A percentile compares a stretch with the other conserved stretches of the same genome.
Conservation (phyloP, 2,113 vertebrate genomes). For the Stercorarius parasiticus region DNA sequence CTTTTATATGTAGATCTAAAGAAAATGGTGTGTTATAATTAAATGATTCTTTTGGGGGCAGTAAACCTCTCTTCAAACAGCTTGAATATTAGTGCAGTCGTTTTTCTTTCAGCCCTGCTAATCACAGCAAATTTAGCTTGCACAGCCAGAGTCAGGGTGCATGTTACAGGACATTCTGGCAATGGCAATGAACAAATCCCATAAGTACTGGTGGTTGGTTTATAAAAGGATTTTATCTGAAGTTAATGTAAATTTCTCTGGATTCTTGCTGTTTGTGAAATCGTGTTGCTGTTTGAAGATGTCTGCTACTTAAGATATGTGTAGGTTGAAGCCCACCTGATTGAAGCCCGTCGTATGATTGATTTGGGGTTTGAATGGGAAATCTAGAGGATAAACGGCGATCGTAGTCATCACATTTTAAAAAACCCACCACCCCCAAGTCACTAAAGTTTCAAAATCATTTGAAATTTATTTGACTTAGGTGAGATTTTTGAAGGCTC, state of each 20-base stretch:
- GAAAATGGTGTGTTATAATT: slow-evolving; percentile 71
- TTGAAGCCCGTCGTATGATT: accelerated
- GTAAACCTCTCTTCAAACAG: slow-evolving; percentile 70
- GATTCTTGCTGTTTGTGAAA: slow-evolving; percentile 8
- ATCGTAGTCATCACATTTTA: not conserved
- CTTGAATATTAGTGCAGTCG: slow-evolving; percentile 55
- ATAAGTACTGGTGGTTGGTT: not conserved
- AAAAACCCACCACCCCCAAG: not conserved
- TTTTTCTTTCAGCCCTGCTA: slow-evolving; percentile 68
- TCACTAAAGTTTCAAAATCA: not conserved
- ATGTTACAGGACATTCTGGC: slow-evolving; percentile 24
- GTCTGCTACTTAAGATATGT: not conserved
- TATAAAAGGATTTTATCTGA: slow-evolving; percentile 6
- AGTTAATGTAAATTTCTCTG: slow-evolving; percentile 17
- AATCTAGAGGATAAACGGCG: not conserved
- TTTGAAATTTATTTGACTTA: not conserved
- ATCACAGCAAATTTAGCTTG: slow-evolving; percentile 58
- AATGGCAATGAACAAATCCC: not conserved
- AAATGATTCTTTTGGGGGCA: slow-evolving; percentile 65
- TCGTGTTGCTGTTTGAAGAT: not conserved
- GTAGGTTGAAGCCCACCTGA: not conserved
- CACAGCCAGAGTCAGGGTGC: slow-evolving; percentile 43
- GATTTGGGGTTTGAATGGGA: not conserved
- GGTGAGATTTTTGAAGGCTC: not conserved
- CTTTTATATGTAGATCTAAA: slow-evolving; percentile 70